Percentiles rank a stretch among this genome's conserved stretches.
Evolutionary conservation across 1,140 invertebrate species (phyloP).

Genomic region (Matsumurasca onukii): DNA sequence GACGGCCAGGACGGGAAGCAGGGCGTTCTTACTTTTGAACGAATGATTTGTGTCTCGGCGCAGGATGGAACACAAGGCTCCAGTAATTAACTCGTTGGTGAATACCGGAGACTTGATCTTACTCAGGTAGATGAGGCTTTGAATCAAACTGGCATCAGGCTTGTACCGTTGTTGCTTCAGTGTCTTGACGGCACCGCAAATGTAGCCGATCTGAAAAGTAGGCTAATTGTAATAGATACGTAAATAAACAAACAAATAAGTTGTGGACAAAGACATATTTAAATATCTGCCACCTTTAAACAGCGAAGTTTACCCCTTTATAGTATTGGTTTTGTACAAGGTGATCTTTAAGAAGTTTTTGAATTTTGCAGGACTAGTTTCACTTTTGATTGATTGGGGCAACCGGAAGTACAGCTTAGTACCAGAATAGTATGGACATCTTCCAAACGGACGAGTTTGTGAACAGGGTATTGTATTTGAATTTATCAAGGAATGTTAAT

Average conservation of each 20-base stretch:
- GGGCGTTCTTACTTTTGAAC: conserved; percentile 76
- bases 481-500: too few species aligned
- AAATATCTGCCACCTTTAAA: too few species aligned
- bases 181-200: conserved; percentile 63
- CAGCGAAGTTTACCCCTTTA: neutral
- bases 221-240: conserved; percentile 24
- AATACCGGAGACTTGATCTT: conserved; percentile 80
- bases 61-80: conserved; percentile 79
- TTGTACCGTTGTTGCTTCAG: conserved; percentile 70
- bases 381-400: too few species aligned
- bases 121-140: conserved; percentile 77
- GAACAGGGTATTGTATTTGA: too few species aligned
- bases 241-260: too few species aligned
- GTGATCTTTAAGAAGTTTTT: neutral
- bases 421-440: too few species aligned
- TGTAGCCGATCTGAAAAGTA: conserved; percentile 47
- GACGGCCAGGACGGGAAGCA: conserved; percentile 81
- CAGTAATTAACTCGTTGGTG: conserved; percentile 73
- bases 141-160: conserved; percentile 74
- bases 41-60: conserved; percentile 68
- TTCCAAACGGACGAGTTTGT: too few species aligned
- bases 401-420: too few species aligned
- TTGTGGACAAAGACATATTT: too few species aligned
- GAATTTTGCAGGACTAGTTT: neutral
- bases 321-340: too few species aligned